phyloP scores from a whole-genome alignment of 1,140 invertebrate species.

The Oedothorax gibbosus region DNA sequence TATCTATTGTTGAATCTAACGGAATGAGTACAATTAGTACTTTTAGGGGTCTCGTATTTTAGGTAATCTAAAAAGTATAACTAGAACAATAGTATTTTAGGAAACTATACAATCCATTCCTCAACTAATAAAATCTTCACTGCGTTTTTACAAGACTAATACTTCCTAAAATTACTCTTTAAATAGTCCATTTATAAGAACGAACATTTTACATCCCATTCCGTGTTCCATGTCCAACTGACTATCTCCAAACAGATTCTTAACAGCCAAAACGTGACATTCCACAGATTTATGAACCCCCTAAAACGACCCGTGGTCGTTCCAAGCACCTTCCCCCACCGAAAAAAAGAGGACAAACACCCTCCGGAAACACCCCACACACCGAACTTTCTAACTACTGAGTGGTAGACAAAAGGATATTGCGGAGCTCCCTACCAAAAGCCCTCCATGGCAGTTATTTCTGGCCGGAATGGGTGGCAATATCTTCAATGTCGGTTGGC shows the following conservation, averaged over 20 bases:
- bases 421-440: slow-evolving; percentile 17
- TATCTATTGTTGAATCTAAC: no score
- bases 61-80: no score
- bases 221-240: no score
- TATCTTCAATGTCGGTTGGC: not conserved
- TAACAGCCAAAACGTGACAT: slow-evolving; percentile 1
- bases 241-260: slow-evolving; percentile 3
- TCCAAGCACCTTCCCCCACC: slow-evolving; percentile 14
- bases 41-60: no score
- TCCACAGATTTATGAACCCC: slow-evolving; percentile 17
- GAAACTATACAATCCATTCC: no score
- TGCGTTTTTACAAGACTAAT: no score
- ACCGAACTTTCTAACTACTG: not conserved
- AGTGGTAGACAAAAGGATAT: slow-evolving; percentile 33
- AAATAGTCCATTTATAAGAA: no score
- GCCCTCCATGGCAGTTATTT: slow-evolving; percentile 27
- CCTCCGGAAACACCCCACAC: slow-evolving; percentile 18
- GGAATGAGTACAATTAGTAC: no score
- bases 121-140: no score
- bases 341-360: not conserved
- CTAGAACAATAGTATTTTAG: no score
- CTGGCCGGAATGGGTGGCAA: slow-evolving; percentile 7
- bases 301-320: slow-evolving; percentile 8
- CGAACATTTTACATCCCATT: no score
- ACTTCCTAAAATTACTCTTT: no score